Conservation (phyloP, 2,888 invertebrate species). For the Tuberolachnus salignus region DNA sequence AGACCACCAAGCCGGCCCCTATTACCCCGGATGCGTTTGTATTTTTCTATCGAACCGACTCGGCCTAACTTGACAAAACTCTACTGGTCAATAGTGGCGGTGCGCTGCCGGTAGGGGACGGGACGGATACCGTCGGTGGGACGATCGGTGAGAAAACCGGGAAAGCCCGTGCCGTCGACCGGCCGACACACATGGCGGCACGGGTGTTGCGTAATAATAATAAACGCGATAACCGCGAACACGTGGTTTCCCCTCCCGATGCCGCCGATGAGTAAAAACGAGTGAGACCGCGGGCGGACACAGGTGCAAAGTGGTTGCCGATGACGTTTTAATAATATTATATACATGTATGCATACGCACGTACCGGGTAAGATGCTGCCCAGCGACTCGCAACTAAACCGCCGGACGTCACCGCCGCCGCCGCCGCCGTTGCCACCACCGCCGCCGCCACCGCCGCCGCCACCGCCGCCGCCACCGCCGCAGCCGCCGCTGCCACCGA, state of each 20-base stretch:
- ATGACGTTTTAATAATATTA: too few relatives aligned
- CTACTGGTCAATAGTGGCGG: too few relatives aligned
- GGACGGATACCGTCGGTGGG: neutral
- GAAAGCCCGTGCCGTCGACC: neutral
- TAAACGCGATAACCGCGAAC: conserved; percentile 28
- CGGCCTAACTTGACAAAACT: too few relatives aligned
- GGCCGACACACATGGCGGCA: neutral
- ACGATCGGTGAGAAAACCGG: neutral
- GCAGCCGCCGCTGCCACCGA: neutral
- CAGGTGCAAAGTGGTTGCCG: too few relatives aligned
- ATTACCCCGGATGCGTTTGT: too few relatives aligned
- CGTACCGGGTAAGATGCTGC: conserved; percentile 39
- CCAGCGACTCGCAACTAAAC: conserved; percentile 43
- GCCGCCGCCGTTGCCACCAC: neutral
- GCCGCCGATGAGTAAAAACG: neutral
- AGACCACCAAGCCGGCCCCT: too few relatives aligned
- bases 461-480: neutral
- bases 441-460: neutral
- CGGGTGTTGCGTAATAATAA: conserved; percentile 15
- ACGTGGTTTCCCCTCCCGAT: neutral
- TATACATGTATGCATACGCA: too few relatives aligned
- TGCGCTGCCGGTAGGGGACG: neutral
- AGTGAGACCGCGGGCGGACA: neutral
- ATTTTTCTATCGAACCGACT: too few relatives aligned
- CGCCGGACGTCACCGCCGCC: conserved; percentile 13